Base-by-base conservation (phyloP, 2,113 vertebrate species). In the Oreochromis aureus region DNA sequence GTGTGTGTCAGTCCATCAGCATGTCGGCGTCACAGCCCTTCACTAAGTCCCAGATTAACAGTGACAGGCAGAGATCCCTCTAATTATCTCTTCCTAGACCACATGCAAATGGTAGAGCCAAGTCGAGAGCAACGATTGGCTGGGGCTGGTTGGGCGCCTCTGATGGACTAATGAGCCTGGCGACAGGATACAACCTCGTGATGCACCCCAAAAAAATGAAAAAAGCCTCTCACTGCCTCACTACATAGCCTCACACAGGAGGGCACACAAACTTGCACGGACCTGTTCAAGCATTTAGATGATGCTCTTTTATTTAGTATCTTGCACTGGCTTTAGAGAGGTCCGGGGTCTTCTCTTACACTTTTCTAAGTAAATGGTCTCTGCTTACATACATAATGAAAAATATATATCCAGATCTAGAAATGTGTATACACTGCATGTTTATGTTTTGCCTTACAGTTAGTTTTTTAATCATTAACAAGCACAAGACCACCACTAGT, bases 1-100 rank as follows among this genome's bases (percentile, higher is more conserved):
- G 76, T 63, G 93, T 88, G 93, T 93, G 92, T 94, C 88, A 90
- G 92, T 93, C 91, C 87, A 93, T 94, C 95, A 94, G 93, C 88
- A 89, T 94, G 94, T 95, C 93, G 91, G 92, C 95, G 80, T 96
- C 96, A 95, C 94, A 95, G 95, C 95, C 88, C 91, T 93, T 95
- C 95, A 93, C 95, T 93, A 95, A 94, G 82, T 95, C 94, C 93
- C 94, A 97, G 96, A 96, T 97, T 96, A 97, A 96, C 95, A 96
- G 95, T 96, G 96, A 97, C 96, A 97, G 96, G 95, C 95, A 96
- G 95, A 95, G 93, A 96, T 96, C 94, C 95, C 93, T 96, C 95
- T 96, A 96, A 96, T 96, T 95, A 96, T 96, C 94, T 96, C 95
- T 95, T 96, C 93, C 94, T 96, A 95, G 96, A 95, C 94, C 93